Conservation (phyloP, 2,888 invertebrate genomes). For the Aphodius sticticus region DNA sequence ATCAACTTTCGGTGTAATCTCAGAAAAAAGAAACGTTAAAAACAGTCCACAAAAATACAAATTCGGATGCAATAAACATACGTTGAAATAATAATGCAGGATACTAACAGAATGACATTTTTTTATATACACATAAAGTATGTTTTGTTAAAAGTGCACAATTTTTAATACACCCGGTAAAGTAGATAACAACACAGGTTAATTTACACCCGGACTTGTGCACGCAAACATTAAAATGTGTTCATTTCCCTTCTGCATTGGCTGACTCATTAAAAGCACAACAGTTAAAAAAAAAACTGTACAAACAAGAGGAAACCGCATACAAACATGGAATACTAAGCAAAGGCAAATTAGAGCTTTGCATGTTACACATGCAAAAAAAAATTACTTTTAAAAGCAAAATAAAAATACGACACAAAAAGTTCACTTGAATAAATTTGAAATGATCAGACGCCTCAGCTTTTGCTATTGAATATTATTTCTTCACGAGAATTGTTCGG, state of each 20-base stretch:
- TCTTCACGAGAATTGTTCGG: background rate
- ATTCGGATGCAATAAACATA: too few species aligned
- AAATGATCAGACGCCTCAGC: background rate
- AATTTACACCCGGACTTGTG: background rate
- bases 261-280: background rate
- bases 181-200: background rate
- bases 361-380: background rate
- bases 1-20: too few species aligned
- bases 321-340: background rate
- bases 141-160: background rate
- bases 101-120: too few species aligned
- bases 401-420: background rate
- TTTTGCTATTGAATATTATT: background rate
- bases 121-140: background rate
- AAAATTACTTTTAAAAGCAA: background rate
- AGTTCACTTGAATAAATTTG: background rate
- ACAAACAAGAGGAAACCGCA: background rate
- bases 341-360: background rate
- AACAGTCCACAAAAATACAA: too few species aligned
- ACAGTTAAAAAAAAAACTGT: background rate
- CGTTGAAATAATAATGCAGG: too few species aligned
- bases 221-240: conserved; percentile 11
- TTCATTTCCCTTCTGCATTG: background rate
- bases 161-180: conserved; percentile 9
- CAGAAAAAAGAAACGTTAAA: too few species aligned